These are phyloP conservation scores for Halictus rubicundus DNA, from an alignment of 1,140 invertebrate species.

Conservation along the genomic window DNA sequence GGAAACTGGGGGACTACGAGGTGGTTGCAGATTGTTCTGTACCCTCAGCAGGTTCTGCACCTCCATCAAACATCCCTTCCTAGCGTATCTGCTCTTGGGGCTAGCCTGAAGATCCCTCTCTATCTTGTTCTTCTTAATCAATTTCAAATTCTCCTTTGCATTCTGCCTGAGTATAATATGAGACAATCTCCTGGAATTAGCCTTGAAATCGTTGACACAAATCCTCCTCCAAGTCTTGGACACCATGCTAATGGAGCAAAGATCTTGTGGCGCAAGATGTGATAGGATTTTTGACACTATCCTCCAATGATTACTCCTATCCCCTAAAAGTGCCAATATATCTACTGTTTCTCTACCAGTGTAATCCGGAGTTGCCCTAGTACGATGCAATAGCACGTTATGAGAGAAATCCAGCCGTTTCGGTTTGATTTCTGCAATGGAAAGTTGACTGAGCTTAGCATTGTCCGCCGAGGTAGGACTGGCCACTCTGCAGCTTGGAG, in stretches of 20 bases:
- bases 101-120: slow-evolving; percentile 63
- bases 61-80: slow-evolving; percentile 70
- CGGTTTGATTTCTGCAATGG: slow-evolving; percentile 70
- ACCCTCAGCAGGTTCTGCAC: slow-evolving; percentile 73
- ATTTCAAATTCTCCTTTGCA: slow-evolving; percentile 75
- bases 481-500: slow-evolving; percentile 63
- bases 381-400: slow-evolving; percentile 36
- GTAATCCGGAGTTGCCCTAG: slow-evolving; percentile 62
- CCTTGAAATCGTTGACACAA: slow-evolving; percentile 65
- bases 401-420: slow-evolving; percentile 73
- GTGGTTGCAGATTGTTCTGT: slow-evolving; percentile 54
- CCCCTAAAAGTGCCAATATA: slow-evolving; percentile 70
- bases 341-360: slow-evolving; percentile 70
- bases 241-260: slow-evolving; percentile 75
- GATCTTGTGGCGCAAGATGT: slow-evolving; percentile 68
- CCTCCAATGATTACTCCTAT: slow-evolving; percentile 74
- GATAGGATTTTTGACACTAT: slow-evolving; percentile 74
- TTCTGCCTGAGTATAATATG: slow-evolving; percentile 70
- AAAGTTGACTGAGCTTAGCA: slow-evolving; percentile 58
- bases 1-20: slow-evolving; percentile 76
- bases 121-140: slow-evolving; percentile 67
- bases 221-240: slow-evolving; percentile 74
- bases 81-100: slow-evolving; percentile 67
- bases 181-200: slow-evolving; percentile 69
- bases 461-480: slow-evolving; percentile 56